Evolutionary conservation across 92 coral and sea anemone genomes (phyloP), one percentile per base, ranked within the genome.

Genomic region (Epizoanthus scotinus): DNA sequence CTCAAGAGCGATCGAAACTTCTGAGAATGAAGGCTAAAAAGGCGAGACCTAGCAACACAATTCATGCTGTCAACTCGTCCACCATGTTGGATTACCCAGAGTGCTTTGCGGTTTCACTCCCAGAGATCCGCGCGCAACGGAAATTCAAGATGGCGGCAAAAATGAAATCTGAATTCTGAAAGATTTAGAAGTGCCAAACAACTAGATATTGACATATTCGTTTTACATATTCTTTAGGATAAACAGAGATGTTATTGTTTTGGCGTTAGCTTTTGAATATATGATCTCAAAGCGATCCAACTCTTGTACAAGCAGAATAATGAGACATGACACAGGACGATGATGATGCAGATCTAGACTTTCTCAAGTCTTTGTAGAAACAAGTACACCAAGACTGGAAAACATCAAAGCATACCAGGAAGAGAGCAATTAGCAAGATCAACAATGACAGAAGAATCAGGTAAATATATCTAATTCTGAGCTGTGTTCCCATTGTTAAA

Each of bases 21-120:
- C 44, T 55, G 69, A 59, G 26, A 60, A 60, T 24, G 27, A 63
- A 38, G 83, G 60, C 54, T 72, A 38, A 61, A 42, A 50, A 72
- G 44, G 64, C 91, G 78, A 49, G 59, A 18, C 80, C 58, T 52
- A 28, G 34, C 78, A 54, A 72, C 84, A 38, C 58, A 68, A 34
- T 49, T 77, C 86, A 67, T 59, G 18, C 5, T 8, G 6, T 0
- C 26, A 72, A 56, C 78, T 50, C 65, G 74, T 83, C 92, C 90
- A 89, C 95, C 92, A 91, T 91, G 56, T 86, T 88, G 90, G 84
- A 86, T 80, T 75, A 83, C 90, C 95, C 91, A 84, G 62, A 79
- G 60, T 74, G 78, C 89, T 8, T 52, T 63, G 19, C 67, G 31
- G 13, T 22, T n/a, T 63, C 26, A 14, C 50, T 84, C 96, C 95